Conservation (phyloP, 2,113 vertebrate species). For the Alosa alosa region DNA sequence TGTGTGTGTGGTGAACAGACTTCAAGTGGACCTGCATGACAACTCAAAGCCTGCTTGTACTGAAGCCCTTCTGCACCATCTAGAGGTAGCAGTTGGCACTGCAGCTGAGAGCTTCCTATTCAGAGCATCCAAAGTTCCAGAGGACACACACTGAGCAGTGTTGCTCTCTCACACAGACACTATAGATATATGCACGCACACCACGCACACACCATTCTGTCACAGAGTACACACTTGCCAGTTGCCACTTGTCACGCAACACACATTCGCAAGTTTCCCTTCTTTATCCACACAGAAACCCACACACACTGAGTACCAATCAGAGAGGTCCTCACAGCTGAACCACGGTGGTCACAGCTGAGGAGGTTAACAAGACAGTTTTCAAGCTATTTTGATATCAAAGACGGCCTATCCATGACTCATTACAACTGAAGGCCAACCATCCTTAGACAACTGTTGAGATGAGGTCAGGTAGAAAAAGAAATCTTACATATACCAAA, state of each 20-base stretch:
- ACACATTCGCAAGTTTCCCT: not conserved
- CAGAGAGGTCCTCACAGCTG: not conserved
- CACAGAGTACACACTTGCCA: not conserved
- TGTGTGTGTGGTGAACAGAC: conserved; percentile 12
- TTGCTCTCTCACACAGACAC: not conserved
- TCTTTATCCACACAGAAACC: not conserved
- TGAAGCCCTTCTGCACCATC: conserved; percentile 41
- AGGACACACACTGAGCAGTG: not conserved
- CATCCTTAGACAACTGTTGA: not conserved
- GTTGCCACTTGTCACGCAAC: not conserved
- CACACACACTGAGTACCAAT: not conserved
- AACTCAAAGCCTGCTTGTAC: not conserved
- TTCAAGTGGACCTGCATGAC: conserved; percentile 1
- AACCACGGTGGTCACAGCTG: not conserved
- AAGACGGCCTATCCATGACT: not conserved
- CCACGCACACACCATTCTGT: not conserved
- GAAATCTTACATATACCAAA: not conserved
- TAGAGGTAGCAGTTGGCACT: conserved; percentile 17
- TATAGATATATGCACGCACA: not conserved
- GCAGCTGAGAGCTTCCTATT: not conserved
- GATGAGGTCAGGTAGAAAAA: not conserved
- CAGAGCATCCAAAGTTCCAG: not conserved
- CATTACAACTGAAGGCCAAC: not conserved
- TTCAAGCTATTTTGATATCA: not conserved
- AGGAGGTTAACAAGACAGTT: not conserved